Base-by-base conservation (phyloP, 2,797 vertebrate species). In the Hapalemur alaotrensis region DNA sequence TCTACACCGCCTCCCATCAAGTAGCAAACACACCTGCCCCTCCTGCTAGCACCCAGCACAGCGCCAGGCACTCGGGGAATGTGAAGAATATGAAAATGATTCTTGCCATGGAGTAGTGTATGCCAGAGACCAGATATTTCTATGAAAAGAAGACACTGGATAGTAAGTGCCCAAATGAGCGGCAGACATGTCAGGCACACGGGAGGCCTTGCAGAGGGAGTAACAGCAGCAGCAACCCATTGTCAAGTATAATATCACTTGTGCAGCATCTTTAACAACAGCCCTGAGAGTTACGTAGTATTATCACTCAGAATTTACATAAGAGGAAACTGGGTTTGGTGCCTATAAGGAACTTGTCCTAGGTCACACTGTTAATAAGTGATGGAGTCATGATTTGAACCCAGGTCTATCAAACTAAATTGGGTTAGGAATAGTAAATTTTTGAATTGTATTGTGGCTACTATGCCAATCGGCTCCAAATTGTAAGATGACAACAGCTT, bases 401-500 rank as follows among this genome's bases (percentile, higher is more conserved):
- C 5, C 30, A 59, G 46, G 12, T 87, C 43, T 65, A 35, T n/a
- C n/a, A 35, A 92, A 91, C n/a, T 73, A 65, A 85, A 76, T 57
- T 90, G 12, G 18, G 30, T 89, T 95, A 84, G 63, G 50, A 48
- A 83, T 54, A 23, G 9, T 38, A 48, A 46, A 80, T 12, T 63
- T 95, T 82, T 83, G 23, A 18, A 23, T 85, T 67, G 43, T 48
- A 69, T 80, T 90, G 35, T 92, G 52, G 57, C 28, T 59, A 22
- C 8, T 35, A 3, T 48, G 82, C 2, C 67, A 52, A 20, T 59
- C 2, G 14, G 13, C 43, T 92, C 35, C 18, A 67, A 70, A 80
- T 2, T 38, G 30, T 57, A 79, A 23, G 67, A 28, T 61, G 13
- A 65, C 4, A 76, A 67, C 30, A 72, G 59, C 14, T 86, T 11